phyloP scores from a whole-genome alignment of 2,888 invertebrate species.

The Bimastos eiseni region DNA sequence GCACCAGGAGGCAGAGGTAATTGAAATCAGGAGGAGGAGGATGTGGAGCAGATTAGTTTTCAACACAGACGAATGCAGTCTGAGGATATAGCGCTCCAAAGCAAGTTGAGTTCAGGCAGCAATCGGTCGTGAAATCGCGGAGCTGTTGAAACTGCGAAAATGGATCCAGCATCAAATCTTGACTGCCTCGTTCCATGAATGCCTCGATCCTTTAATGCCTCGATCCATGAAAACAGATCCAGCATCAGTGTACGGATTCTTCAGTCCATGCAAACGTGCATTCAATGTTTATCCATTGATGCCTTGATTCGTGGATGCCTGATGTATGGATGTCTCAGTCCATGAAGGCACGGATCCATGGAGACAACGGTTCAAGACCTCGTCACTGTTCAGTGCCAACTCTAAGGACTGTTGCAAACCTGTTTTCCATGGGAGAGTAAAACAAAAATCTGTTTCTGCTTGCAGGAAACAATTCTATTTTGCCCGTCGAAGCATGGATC shows the following conservation, averaged over 20 bases:
- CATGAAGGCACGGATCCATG: not conserved
- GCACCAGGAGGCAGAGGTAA: not conserved
- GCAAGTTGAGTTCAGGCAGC: not conserved
- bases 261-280: not conserved
- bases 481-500: not conserved
- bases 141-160: not conserved
- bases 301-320: not conserved
- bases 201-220: not conserved
- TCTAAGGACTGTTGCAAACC: not conserved
- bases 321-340: not conserved
- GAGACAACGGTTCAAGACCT: not conserved
- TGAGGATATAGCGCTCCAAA: not conserved
- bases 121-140: not conserved
- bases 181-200: not conserved
- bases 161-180: not conserved
- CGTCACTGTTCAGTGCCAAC: slow-evolving; percentile 1
- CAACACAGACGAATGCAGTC: not conserved
- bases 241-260: not conserved
- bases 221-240: slow-evolving; percentile 9
- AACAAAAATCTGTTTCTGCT: not conserved
- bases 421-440: not conserved
- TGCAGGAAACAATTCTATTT: not conserved
- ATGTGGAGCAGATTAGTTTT: not conserved
- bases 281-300: not conserved
- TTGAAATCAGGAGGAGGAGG: not conserved